Evolutionary conservation across 2,888 invertebrate species (phyloP).

Genomic region (Epinotia bilunana): DNA sequence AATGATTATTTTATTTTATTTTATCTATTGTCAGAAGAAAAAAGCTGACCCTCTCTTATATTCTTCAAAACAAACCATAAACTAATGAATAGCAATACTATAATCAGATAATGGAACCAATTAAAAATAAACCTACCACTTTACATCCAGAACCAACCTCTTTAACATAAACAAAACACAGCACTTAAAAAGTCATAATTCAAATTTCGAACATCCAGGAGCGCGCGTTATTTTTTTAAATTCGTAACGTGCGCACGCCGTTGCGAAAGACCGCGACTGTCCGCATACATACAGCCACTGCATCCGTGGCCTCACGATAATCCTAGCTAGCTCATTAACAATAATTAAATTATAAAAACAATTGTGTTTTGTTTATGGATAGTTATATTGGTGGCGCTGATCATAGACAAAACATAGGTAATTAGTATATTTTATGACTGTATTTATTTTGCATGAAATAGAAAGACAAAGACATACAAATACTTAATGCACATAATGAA

Average conservation of each 20-base stretch:
- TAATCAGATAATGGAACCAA: neutral
- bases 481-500: too few species aligned
- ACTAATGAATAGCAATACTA: neutral
- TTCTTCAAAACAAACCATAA: neutral
- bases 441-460: neutral
- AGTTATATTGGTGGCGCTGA: neutral
- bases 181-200: constrained; percentile 33
- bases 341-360: constrained; percentile 26
- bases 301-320: constrained; percentile 32
- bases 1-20: too few species aligned
- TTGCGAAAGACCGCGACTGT: constrained; percentile 36
- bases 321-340: constrained; percentile 18
- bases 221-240: constrained; percentile 20
- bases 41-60: neutral
- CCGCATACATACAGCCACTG: constrained; percentile 14
- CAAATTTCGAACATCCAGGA: constrained; percentile 12
- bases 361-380: constrained; percentile 7
- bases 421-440: neutral
- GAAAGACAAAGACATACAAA: too few species aligned
- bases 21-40: neutral
- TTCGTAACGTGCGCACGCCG: constrained; percentile 37
- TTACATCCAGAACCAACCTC: constrained; percentile 24
- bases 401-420: neutral
- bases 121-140: constrained; percentile 1
- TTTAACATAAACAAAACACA: constrained; percentile 22